These are phyloP conservation scores for Osmerus mordax DNA, from an alignment of 2,113 vertebrate species.

Conservation along the genomic window DNA sequence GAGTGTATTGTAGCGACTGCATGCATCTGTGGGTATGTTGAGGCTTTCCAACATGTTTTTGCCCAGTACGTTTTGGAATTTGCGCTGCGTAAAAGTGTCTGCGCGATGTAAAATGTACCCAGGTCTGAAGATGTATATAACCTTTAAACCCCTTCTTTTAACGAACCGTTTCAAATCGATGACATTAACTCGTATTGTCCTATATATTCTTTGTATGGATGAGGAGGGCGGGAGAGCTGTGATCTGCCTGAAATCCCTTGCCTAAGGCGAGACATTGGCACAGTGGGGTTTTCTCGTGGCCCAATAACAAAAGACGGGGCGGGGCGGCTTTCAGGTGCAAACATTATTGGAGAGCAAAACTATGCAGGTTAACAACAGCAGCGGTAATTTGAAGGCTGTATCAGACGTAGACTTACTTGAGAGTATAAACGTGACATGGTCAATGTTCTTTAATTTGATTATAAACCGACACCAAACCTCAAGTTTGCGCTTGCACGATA, in stretches of 20 bases:
- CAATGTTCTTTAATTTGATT: neutral
- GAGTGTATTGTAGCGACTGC: neutral
- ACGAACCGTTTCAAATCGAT: conserved; percentile 66
- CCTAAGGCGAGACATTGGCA: conserved; percentile 69
- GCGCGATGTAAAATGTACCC: conserved; percentile 1
- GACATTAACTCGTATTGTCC: conserved; percentile 76
- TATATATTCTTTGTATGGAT: conserved; percentile 75
- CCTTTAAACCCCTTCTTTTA: conserved; percentile 40
- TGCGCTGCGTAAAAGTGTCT: neutral
- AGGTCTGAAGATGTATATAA: conserved; percentile 31
- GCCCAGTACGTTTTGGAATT: neutral
- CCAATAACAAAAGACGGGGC: conserved; percentile 76
- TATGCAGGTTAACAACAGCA: conserved; percentile 62
- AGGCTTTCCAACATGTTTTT: neutral
- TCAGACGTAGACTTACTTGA: neutral
- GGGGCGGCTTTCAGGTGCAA: conserved; percentile 80
- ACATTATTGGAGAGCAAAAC: conserved; percentile 71
- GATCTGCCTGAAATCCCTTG: conserved; percentile 71
- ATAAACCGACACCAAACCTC: too few species aligned
- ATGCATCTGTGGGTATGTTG: neutral
- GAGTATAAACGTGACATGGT: neutral
- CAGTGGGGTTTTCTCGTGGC: conserved; percentile 72
- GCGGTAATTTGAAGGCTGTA: neutral
- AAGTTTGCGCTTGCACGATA: too few species aligned
- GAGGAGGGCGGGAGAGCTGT: conserved; percentile 71